Evolutionary conservation across 1,140 invertebrate genomes (phyloP).

Genomic region (Phenacoccus solenopsis): DNA sequence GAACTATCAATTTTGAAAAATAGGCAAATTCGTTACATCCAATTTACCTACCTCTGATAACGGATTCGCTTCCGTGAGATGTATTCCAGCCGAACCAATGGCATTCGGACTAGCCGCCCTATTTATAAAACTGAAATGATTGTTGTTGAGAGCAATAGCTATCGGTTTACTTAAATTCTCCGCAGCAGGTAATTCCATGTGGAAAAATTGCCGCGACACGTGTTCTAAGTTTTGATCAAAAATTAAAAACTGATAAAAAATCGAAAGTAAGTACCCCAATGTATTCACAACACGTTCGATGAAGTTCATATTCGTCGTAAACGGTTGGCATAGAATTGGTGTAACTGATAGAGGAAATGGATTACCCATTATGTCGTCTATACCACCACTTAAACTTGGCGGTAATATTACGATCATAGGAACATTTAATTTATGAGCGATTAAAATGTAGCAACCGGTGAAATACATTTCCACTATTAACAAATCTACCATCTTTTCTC

Average conservation of each 20-base stretch:
- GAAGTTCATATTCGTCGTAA: slow-evolving; percentile 40
- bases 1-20: too few species aligned
- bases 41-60: too few species aligned
- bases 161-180: background rate
- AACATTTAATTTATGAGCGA: slow-evolving; percentile 25
- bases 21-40: too few species aligned
- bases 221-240: too few species aligned
- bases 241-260: too few species aligned
- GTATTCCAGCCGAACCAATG: too few species aligned
- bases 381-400: background rate
- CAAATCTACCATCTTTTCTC: slow-evolving; percentile 12
- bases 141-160: slow-evolving; percentile 41
- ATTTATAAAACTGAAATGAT: slow-evolving; percentile 40
- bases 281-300: slow-evolving; percentile 35
- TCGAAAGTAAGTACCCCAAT: too few species aligned
- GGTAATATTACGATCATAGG: slow-evolving; percentile 17
- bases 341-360: slow-evolving; percentile 34
- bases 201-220: too few species aligned
- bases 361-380: slow-evolving; percentile 11
- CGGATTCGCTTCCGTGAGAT: too few species aligned
- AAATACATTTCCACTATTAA: slow-evolving; percentile 20
- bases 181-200: too few species aligned
- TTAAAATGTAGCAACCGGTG: slow-evolving; percentile 12
- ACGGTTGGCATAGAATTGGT: slow-evolving; percentile 29
- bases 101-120: too few species aligned